Evolutionary conservation across 2,797 vertebrate genomes (phyloP), one percentile per base, ranked within the genome.

Genomic region (Neoniphon sammara): DNA sequence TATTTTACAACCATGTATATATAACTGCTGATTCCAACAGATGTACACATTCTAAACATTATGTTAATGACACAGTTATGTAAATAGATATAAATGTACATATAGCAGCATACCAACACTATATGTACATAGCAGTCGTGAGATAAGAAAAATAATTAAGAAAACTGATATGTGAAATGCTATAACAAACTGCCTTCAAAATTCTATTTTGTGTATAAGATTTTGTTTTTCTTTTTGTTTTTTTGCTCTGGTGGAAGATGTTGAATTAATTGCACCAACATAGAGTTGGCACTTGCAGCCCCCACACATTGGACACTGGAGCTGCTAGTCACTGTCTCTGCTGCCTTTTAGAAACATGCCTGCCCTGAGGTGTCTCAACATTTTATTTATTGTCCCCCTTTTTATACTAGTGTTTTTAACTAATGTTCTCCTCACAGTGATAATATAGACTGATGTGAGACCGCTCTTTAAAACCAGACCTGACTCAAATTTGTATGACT

Each of bases 1-100:
- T 94, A 92, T 95, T 95, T 94, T 95, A 93, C 85, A 93, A 91
- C 91, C 82, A 15, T 95, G 94, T 95, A 94, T 88, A 93, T 94
- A 93, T 75, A 55, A 44, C 67, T 60, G 65, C 67, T 64, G 54
- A 55, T 23, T 27, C 71, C 64, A 56, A 64, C 75, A 82, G 47
- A 72, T 82, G 60, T 80, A 71, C 68, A 78, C 78, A 69, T 77
- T 58, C 44, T 66, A 52, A 61, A 82, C 70, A 60, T 88, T 80
- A 78, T 80, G 57, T 87, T 27, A 27, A 63, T 88, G 70, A 27
- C 25, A 27, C 25, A 27, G 25, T 27, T 90, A 83, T 92, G 89
- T 92, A 87, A 88, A 89, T 81, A 89, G 73, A 83, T 73, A 87
- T 56, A 85, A 80, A 86, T 91, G 91, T 93, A 91, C 81, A 91